Evolutionary conservation across 2,113 vertebrate genomes (phyloP).

Genomic region (Smithornis capensis): DNA sequence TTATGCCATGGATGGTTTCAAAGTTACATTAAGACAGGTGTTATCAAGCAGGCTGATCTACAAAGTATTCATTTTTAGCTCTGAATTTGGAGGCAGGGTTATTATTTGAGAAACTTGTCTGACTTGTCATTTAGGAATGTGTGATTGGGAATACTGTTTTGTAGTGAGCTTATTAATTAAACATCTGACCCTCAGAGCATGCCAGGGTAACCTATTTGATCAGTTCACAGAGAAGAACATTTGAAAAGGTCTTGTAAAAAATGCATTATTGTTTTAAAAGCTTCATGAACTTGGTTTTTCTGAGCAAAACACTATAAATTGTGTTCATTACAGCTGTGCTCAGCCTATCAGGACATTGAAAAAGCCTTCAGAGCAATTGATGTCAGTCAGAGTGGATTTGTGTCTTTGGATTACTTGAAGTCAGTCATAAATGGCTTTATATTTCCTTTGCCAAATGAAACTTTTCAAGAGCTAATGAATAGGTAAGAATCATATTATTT

Average conservation of each 20-base stretch:
- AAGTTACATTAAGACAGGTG: neutral
- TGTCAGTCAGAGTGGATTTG: conserved; percentile 62
- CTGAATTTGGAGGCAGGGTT: conserved; percentile 19
- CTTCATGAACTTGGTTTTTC: neutral
- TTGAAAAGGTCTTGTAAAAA: conserved; percentile 33
- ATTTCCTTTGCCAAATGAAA: conserved; percentile 69
- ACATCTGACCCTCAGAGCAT: conserved; percentile 51
- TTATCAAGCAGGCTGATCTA: conserved; percentile 11
- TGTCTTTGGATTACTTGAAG: conserved; percentile 77
- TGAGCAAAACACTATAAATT: conserved; percentile 20
- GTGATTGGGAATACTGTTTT: neutral
- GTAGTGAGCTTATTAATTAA: conserved; percentile 68
- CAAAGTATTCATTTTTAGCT: conserved; percentile 46
- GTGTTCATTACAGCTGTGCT: conserved; percentile 39
- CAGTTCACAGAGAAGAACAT: neutral
- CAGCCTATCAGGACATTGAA: conserved; percentile 47
- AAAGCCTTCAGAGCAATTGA: conserved; percentile 75
- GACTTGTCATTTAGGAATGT: conserved; percentile 21
- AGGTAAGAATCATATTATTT: conserved; percentile 70
- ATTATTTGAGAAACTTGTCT: conserved; percentile 35
- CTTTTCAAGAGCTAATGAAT: conserved; percentile 78
- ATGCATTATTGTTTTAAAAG: conserved; percentile 1
- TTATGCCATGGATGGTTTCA: neutral
- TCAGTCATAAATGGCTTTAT: conserved; percentile 75
- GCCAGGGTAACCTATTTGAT: conserved; percentile 66